Conservation (phyloP, 35 echinoderm and acorn worm genomes). For the Chiridota heheva region DNA sequence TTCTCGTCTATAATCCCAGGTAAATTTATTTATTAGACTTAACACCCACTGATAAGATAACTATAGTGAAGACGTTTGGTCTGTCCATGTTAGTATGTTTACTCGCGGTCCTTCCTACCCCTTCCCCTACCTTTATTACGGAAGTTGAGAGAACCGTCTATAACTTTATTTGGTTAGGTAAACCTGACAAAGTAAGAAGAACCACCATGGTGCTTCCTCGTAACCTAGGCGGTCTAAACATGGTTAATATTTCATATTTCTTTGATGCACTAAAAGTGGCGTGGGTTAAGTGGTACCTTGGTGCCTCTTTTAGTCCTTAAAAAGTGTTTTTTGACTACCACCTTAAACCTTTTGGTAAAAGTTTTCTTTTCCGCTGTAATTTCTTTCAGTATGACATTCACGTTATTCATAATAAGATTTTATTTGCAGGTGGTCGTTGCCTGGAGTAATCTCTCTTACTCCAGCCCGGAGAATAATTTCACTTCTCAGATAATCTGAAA, state of each 20-base stretch:
- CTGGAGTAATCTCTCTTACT: too few species aligned
- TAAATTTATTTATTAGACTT: constrained; percentile 1
- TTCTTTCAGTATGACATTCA: neutral
- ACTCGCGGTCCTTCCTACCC: neutral
- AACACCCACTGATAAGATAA: neutral
- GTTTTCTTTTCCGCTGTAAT: constrained; percentile 7
- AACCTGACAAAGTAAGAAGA: constrained; percentile 19
- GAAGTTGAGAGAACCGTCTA: constrained; percentile 2
- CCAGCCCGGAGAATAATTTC: too few species aligned
- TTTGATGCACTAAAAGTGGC: neutral
- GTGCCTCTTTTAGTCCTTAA: neutral
- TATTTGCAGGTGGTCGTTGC: too few species aligned
- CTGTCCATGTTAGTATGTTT: constrained; percentile 8
- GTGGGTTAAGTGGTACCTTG: neutral
- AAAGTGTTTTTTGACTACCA: constrained; percentile 1
- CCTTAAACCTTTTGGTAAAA: neutral
- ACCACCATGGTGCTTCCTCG: neutral
- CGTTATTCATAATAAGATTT: constrained; percentile 13
- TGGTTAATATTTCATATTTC: constrained; percentile 24
- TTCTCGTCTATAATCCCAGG: neutral
- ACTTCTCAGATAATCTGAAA: too few species aligned
- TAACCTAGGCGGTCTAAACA: constrained; percentile 17
- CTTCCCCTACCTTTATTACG: neutral
- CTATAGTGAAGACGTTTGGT: constrained; percentile 19
- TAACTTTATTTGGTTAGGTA: constrained; percentile 15